Percentiles rank a stretch among this genome's conserved stretches.
These are phyloP conservation scores for Harpegnathos saltator DNA, from an alignment of 1,140 invertebrate species.

Conservation along the genomic window DNA sequence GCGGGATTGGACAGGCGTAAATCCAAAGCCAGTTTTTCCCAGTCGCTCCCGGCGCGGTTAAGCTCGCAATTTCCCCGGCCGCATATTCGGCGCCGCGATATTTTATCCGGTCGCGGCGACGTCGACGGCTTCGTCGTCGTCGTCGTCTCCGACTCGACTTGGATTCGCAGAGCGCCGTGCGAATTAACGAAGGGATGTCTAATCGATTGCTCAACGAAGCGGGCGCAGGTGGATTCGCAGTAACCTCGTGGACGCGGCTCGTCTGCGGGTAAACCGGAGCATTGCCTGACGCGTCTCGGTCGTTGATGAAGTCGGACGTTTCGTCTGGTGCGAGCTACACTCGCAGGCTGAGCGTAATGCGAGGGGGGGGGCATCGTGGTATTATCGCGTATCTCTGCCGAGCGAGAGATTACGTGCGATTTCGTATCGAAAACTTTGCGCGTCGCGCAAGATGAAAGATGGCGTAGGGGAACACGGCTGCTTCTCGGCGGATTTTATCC, in stretches of 20 bases:
- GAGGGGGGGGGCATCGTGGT: too few species aligned
- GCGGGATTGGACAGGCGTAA: constrained; percentile 53
- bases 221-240: constrained; percentile 18
- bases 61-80: constrained; percentile 47
- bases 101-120: constrained; percentile 43
- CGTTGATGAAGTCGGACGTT: neutral
- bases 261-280: neutral
- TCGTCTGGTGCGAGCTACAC: neutral
- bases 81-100: constrained; percentile 51
- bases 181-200: constrained; percentile 49
- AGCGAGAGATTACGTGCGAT: too few species aligned
- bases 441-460: too few species aligned
- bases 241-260: neutral
- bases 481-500: too few species aligned
- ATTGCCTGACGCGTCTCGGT: neutral
- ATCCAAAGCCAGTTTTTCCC: constrained; percentile 60
- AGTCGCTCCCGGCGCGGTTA: constrained; percentile 34
- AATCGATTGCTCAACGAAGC: constrained; percentile 38
- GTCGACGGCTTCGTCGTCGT: constrained; percentile 33
- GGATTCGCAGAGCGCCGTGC: constrained; percentile 12
- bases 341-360: too few species aligned
- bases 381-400: too few species aligned
- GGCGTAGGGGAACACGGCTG: too few species aligned
- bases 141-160: constrained; percentile 4
- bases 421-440: too few species aligned